A percentile compares a stretch with the other conserved stretches of the same genome.
These are phyloP conservation scores for Anthonomus grandis DNA, from an alignment of 1,140 invertebrate species.

Conservation along the genomic window DNA sequence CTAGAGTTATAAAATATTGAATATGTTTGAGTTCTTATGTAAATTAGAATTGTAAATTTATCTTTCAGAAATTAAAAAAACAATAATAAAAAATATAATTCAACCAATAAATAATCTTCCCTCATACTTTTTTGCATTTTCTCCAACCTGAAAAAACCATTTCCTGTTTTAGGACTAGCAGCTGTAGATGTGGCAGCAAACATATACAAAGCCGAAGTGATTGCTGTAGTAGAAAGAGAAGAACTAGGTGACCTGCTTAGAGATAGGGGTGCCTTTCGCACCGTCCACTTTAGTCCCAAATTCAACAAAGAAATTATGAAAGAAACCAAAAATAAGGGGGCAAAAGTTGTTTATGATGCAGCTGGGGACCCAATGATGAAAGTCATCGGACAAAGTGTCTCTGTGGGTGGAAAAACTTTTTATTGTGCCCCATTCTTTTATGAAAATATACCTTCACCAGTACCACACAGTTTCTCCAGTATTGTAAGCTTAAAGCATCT, in stretches of 20 bases:
- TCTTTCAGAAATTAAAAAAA: too few relatives aligned
- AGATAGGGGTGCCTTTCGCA: slow-evolving; percentile 55
- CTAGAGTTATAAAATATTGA: neutral
- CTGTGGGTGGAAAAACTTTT: slow-evolving; percentile 51
- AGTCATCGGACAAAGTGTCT: slow-evolving; percentile 50
- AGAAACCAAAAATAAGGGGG: slow-evolving; percentile 52
- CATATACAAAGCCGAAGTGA: slow-evolving; percentile 56
- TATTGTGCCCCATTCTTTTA: slow-evolving; percentile 47
- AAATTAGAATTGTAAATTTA: too few relatives aligned
- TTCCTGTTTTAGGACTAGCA: too few relatives aligned
- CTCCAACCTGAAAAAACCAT: too few relatives aligned
- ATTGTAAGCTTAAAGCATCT: slow-evolving; percentile 37
- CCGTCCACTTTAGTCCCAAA: slow-evolving; percentile 52
- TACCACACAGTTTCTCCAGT: slow-evolving; percentile 32
- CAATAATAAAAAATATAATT: too few relatives aligned
- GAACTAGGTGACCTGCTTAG: slow-evolving; percentile 54
- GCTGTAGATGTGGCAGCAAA: slow-evolving; percentile 57
- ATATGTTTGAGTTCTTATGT: too few relatives aligned
- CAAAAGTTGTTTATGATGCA: slow-evolving; percentile 57
- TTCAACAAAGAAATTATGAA: slow-evolving; percentile 52
- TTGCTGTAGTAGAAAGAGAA: slow-evolving; percentile 55
- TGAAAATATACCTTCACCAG: slow-evolving; percentile 33
- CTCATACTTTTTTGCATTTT: too few relatives aligned
- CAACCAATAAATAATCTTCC: too few relatives aligned
- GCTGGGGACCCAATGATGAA: slow-evolving; percentile 56